phyloP scores from a whole-genome alignment of 2,888 invertebrate species.

The Petrolisthes cinctipes region DNA sequence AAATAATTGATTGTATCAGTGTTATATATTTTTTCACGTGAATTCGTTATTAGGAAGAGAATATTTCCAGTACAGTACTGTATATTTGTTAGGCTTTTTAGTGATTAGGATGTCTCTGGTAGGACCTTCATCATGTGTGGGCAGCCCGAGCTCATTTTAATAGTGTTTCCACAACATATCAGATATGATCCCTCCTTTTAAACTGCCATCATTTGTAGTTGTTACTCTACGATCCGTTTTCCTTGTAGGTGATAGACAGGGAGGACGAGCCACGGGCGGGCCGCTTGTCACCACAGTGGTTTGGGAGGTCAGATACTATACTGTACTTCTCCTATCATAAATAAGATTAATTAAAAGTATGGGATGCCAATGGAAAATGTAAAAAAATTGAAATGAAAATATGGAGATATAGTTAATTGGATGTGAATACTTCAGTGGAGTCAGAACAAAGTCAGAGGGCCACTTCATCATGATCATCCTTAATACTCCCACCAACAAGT shows the following conservation, averaged over 20 bases:
- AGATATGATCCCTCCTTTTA: conserved; percentile 63
- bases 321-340: conserved; percentile 42
- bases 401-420: conserved; percentile 16
- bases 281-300: conserved; percentile 58
- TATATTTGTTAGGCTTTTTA: conserved; percentile 6
- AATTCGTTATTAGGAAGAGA: conserved; percentile 3
- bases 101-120: background rate
- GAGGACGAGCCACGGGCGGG: conserved; percentile 56
- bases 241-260: conserved; percentile 58
- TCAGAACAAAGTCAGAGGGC: conserved; percentile 49
- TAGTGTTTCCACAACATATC: conserved; percentile 64
- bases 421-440: conserved; percentile 41
- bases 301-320: conserved; percentile 52
- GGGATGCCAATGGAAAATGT: conserved; percentile 37
- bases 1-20: background rate
- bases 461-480: conserved; percentile 39
- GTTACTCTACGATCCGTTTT: conserved; percentile 61
- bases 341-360: conserved; percentile 7
- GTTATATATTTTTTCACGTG: conserved; percentile 14
- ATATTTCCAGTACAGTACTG: background rate
- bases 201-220: conserved; percentile 64
- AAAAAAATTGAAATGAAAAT: conserved; percentile 9
- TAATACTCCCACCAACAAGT: conserved; percentile 19
- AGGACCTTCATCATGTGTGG: conserved; percentile 51
- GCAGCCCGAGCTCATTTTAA: conserved; percentile 62